phyloP scores from a whole-genome alignment of 2,888 invertebrate species.

The Priocnemis perturbator region DNA sequence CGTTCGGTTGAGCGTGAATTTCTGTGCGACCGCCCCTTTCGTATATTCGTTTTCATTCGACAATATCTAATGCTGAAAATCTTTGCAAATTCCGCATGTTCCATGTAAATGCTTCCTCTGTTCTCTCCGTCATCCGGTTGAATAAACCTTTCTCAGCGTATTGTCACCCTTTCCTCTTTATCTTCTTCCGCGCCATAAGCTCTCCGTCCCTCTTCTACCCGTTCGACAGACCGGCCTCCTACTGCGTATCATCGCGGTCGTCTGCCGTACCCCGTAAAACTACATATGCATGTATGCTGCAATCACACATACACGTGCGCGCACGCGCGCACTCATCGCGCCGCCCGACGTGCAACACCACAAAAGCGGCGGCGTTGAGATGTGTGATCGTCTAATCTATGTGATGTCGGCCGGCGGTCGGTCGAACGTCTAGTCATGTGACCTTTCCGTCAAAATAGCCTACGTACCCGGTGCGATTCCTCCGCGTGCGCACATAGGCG shows the following conservation, averaged over 20 bases:
- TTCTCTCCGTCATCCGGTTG: conserved; percentile 8
- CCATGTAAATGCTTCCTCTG: conserved; percentile 48
- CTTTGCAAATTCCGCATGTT: conserved; percentile 60
- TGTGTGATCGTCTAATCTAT: conserved; percentile 26
- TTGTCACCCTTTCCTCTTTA: conserved; percentile 59
- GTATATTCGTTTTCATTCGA: conserved; percentile 28
- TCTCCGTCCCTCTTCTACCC: conserved; percentile 49
- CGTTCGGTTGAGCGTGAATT: conserved; percentile 9
- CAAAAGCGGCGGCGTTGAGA: neutral
- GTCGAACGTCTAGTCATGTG: conserved; percentile 81
- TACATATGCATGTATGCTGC: conserved; percentile 7
- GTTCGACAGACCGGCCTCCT: conserved; percentile 58
- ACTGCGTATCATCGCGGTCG: conserved; percentile 41
- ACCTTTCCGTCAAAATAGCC: conserved; percentile 91
- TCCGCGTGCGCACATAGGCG: neutral
- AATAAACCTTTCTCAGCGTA: conserved; percentile 12
- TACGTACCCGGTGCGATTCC: conserved; percentile 53
- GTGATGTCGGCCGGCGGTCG: conserved; percentile 59
- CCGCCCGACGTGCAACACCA: conserved; percentile 10
- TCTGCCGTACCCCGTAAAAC: conserved; percentile 30
- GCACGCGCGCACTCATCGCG: neutral
- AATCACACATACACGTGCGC: conserved; percentile 8
- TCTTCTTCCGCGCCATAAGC: conserved; percentile 38
- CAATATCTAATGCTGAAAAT: conserved; percentile 54
- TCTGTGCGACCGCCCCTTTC: conserved; percentile 15